phyloP scores from a whole-genome alignment of 2,888 invertebrate genomes.

The Melieria picta region DNA sequence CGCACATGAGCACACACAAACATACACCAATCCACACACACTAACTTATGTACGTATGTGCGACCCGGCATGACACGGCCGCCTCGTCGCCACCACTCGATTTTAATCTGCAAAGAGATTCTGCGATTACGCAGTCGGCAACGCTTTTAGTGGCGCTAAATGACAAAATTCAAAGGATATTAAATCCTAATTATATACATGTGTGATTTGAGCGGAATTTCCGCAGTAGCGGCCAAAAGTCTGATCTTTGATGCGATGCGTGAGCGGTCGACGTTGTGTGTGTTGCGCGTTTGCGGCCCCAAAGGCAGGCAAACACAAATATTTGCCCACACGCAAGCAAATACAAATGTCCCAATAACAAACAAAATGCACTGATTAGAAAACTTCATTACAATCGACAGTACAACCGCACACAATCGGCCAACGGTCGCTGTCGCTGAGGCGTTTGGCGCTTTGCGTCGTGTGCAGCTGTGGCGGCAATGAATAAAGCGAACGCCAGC shows the following conservation, averaged over 20 bases:
- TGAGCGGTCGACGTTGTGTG: not conserved
- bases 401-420: not conserved
- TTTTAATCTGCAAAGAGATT: constrained; percentile 11
- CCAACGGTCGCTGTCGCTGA: not conserved
- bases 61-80: no score
- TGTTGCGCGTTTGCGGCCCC: constrained; percentile 3
- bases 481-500: constrained; percentile 19
- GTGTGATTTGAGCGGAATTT: constrained; percentile 28
- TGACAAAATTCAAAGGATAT: constrained; percentile 32
- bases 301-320: constrained; percentile 20
- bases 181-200: constrained; percentile 24
- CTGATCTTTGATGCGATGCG: not conserved
- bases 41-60: no score
- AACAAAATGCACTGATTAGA: constrained; percentile 51
- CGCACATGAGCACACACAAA: no score
- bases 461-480: constrained; percentile 11
- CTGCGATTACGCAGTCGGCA: constrained; percentile 15
- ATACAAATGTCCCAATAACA: constrained; percentile 5
- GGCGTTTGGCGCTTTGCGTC: not conserved
- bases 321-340: constrained; percentile 1
- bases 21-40: no score
- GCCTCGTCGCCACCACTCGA: no score
- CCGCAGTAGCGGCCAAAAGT: not conserved
- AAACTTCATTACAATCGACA: constrained; percentile 56
- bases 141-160: constrained; percentile 21